A percentile compares a stretch with the other conserved stretches of the same genome.
Evolutionary conservation across 2,888 invertebrate species (phyloP).

Genomic region (Thelaira solivaga): DNA sequence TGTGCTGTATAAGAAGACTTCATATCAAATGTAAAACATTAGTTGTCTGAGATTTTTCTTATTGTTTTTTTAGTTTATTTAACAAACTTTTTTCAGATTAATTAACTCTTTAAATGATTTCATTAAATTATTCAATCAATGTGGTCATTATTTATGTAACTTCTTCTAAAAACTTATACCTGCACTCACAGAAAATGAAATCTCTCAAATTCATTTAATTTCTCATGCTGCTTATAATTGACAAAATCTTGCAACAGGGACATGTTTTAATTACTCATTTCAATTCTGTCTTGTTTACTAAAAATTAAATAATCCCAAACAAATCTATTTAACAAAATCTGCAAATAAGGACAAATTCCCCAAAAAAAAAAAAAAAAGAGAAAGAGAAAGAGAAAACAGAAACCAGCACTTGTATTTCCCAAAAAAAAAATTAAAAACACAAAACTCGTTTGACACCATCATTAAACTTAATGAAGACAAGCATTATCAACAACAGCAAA

Average conservation of each 20-base stretch:
- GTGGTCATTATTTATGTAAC: too few relatives aligned
- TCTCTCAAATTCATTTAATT: conserved; percentile 19
- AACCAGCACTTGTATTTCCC: too few relatives aligned
- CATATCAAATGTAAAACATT: too few relatives aligned
- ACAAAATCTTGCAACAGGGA: conserved; percentile 18
- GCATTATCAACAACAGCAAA: conserved; percentile 31
- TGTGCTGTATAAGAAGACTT: too few relatives aligned
- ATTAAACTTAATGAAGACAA: conserved; percentile 73
- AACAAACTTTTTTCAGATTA: too few relatives aligned
- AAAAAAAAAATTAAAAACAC: not conserved
- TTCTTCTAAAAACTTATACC: too few relatives aligned
- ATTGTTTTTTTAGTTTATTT: too few relatives aligned
- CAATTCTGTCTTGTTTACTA: not conserved
- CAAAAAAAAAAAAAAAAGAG: not conserved
- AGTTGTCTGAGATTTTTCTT: too few relatives aligned
- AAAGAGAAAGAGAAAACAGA: too few relatives aligned
- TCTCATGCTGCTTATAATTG: conserved; percentile 4
- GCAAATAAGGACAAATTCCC: conserved; percentile 4
- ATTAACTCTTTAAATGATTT: too few relatives aligned
- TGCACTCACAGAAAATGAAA: too few relatives aligned
- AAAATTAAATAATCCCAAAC: conserved; percentile 21
- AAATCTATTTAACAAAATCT: conserved; percentile 23
- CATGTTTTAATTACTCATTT: conserved; percentile 24
- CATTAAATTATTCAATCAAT: too few relatives aligned
- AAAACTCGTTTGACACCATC: conserved; percentile 64